Percentiles rank a stretch among this genome's conserved stretches.
phyloP scores from a whole-genome alignment of 1,140 invertebrate genomes.

The Drosophila pectinifera region DNA sequence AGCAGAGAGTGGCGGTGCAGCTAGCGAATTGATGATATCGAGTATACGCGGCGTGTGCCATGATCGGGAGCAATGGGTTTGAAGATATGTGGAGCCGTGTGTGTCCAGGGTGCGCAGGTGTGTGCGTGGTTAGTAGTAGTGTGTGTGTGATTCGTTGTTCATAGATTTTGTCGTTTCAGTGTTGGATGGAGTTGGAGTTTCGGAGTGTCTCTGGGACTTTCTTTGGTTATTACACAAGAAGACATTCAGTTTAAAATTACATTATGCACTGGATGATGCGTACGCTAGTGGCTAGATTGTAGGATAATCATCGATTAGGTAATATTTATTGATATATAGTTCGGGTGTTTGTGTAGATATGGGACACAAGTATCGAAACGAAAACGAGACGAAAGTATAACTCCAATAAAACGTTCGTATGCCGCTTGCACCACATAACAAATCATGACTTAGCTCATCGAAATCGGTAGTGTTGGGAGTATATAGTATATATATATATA shows the following conservation, averaged over 20 bases:
- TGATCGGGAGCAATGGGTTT: constrained; percentile 22
- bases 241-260: constrained; percentile 80
- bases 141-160: constrained; percentile 11
- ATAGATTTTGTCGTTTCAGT: constrained; percentile 12
- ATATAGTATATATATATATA: constrained; percentile 52
- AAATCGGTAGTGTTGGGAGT: constrained; percentile 48
- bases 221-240: constrained; percentile 73
- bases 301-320: constrained; percentile 30
- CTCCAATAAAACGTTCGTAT: constrained; percentile 74
- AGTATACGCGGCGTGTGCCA: constrained; percentile 49
- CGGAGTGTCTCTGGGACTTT: constrained; percentile 46
- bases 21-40: constrained; percentile 35
- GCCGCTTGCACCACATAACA: constrained; percentile 81
- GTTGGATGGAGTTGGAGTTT: constrained; percentile 17
- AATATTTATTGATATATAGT: constrained; percentile 52
- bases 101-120: background rate
- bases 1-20: constrained; percentile 32
- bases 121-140: background rate
- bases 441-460: constrained; percentile 77
- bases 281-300: constrained; percentile 73
- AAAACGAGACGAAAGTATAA: constrained; percentile 64
- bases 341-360: constrained; percentile 43
- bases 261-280: constrained; percentile 82
- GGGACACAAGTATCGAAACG: constrained; percentile 68
- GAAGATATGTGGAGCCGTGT: constrained; percentile 5